A percentile compares a stretch with the other conserved stretches of the same genome.
phyloP scores from a whole-genome alignment of 2,888 invertebrate genomes.

The Altica lythri region DNA sequence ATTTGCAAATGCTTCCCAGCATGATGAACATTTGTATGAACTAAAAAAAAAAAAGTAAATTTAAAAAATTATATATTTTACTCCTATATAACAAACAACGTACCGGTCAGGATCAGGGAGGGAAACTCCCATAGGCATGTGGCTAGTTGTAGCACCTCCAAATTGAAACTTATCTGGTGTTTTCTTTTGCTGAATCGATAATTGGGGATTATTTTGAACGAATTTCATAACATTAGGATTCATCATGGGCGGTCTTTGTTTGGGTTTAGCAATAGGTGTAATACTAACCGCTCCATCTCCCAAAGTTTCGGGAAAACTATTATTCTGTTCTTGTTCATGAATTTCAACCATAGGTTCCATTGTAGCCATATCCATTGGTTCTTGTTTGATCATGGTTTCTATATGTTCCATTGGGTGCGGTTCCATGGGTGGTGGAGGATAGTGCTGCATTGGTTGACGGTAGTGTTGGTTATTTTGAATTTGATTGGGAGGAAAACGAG shows the following conservation, averaged over 20 bases:
- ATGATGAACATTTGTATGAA: slow-evolving; percentile 56
- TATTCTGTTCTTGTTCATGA: slow-evolving; percentile 47
- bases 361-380: slow-evolving; percentile 44
- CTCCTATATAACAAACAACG: neutral
- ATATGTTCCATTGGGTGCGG: slow-evolving; percentile 17
- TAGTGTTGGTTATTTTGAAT: slow-evolving; percentile 24
- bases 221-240: slow-evolving; percentile 54
- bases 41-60: slow-evolving; percentile 20
- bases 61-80: neutral
- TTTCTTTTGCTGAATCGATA: slow-evolving; percentile 53
- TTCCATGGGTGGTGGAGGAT: neutral
- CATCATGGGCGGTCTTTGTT: slow-evolving; percentile 46
- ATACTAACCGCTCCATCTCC: slow-evolving; percentile 52
- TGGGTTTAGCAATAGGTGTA: slow-evolving; percentile 52
- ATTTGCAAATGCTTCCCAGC: slow-evolving; percentile 55
- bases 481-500: slow-evolving; percentile 14
- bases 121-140: slow-evolving; percentile 26
- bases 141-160: slow-evolving; percentile 18
- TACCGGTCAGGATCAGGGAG: slow-evolving; percentile 31
- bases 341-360: slow-evolving; percentile 56
- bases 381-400: slow-evolving; percentile 48
- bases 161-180: slow-evolving; percentile 31
- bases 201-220: slow-evolving; percentile 56
- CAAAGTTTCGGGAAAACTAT: slow-evolving; percentile 29
- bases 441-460: slow-evolving; percentile 19